Base-by-base conservation (phyloP, 2,888 invertebrate genomes). In the Drosophila setosimentum region DNA sequence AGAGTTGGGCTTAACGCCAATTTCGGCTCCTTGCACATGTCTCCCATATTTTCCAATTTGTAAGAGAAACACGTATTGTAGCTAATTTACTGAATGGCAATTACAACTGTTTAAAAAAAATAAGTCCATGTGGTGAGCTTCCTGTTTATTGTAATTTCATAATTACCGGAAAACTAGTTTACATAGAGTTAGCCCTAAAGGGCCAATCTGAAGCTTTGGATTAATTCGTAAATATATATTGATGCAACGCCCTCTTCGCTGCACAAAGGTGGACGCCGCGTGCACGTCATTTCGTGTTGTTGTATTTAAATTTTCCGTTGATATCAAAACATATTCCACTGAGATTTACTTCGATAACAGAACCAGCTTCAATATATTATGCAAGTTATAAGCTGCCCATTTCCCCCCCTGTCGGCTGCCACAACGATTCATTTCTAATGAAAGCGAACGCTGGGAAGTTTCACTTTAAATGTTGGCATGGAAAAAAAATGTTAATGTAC, bases 391-490 rank as follows among this genome's bases (percentile, higher is more conserved):
- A 62, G 54, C 62, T 49, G 69, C 32, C 8, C 32, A 35, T 45
- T 33, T 45, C 27, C 37, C 40, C 40, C 60, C 27, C 50, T 11
- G 27, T 32, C 42, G 40, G 13, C 49, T 37, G 24, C 16, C 16
- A 32, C 18, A 54, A 58, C 68, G 77, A 80, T 50, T 74, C 77
- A 89, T 88, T 90, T 85, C 89, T 83, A 87, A 88, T 82, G 87
- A 90, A 88, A 90, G 89, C 79, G 83, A 88, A 76, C 76, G 90
- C 72, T 77, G 70, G 68, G 67, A 84, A 89, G 79, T 85, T 86
- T 82, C 87, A 84, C 89, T 89, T 84, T 88, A 86, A 83, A 65
- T 78, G 78, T 57, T 78, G 76, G 71, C 61, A 76, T 71, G 71
- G 61, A 76, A 82, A 67, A 81, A 83, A 82, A 83, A 82, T 73